A percentile compares a stretch with the other conserved stretches of the same genome.
These are phyloP conservation scores for Barbus barbus DNA, from an alignment of 2,113 vertebrate species.

Conservation along the genomic window DNA sequence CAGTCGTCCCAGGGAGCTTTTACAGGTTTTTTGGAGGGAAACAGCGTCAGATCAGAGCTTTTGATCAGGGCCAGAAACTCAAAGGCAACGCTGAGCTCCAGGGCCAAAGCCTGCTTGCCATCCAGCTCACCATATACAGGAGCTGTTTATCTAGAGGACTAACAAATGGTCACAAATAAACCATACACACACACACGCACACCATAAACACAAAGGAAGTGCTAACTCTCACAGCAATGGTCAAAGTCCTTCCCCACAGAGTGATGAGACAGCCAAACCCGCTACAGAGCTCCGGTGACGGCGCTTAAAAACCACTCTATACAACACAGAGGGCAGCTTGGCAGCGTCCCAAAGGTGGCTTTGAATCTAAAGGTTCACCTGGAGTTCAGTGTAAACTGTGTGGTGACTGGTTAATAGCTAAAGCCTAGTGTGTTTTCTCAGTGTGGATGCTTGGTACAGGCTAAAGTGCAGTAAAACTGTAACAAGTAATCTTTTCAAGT, in stretches of 20 bases:
- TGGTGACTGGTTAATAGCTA: background rate
- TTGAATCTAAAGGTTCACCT: slow-evolving; percentile 32
- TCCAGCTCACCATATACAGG: slow-evolving; percentile 65
- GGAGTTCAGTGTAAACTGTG: slow-evolving; percentile 22
- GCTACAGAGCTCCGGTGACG: slow-evolving; percentile 1
- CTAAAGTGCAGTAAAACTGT: background rate
- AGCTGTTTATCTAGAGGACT: slow-evolving; percentile 73
- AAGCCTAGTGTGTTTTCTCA: background rate
- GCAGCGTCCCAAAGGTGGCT: background rate
- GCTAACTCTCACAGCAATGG: slow-evolving; percentile 6
- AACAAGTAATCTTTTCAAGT: no score
- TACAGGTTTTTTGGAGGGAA: slow-evolving; percentile 75
- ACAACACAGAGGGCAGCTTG: slow-evolving; percentile 2
- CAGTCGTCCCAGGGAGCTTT: slow-evolving; percentile 73
- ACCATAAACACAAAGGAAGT: slow-evolving; percentile 59
- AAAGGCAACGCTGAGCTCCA: slow-evolving; percentile 69
- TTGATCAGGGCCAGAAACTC: slow-evolving; percentile 75
- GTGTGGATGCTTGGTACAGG: background rate
- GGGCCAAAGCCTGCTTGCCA: slow-evolving; percentile 70
- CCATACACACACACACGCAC: slow-evolving; percentile 36
- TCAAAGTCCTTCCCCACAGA: slow-evolving; percentile 19
- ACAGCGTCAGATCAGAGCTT: slow-evolving; percentile 71
- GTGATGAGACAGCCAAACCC: slow-evolving; percentile 12
- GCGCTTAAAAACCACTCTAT: slow-evolving; percentile 14
- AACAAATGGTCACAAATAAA: slow-evolving; percentile 73